Percentiles rank a stretch among this genome's conserved stretches.
These are phyloP conservation scores for Pantherophis guttatus DNA, from an alignment of 2,113 vertebrate species.

Conservation along the genomic window DNA sequence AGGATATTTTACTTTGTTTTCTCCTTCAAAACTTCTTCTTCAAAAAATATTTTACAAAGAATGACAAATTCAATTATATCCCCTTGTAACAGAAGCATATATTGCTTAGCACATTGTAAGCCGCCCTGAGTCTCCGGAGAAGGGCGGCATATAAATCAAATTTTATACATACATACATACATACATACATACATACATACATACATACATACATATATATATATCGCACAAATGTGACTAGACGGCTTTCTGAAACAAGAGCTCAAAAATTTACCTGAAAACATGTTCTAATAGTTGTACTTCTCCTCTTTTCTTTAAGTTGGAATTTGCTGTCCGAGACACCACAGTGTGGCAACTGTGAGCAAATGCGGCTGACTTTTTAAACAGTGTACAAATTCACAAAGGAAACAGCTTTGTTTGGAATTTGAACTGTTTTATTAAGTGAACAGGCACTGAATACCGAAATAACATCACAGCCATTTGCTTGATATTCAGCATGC, in stretches of 20 bases:
- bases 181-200: no score
- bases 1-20: background rate
- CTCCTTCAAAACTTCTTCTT: background rate
- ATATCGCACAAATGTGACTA: slow-evolving; percentile 42
- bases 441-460: slow-evolving; percentile 23
- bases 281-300: slow-evolving; percentile 27
- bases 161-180: no score
- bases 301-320: slow-evolving; percentile 45
- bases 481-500: background rate
- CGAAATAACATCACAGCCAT: slow-evolving; percentile 24
- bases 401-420: slow-evolving; percentile 48
- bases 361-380: slow-evolving; percentile 63
- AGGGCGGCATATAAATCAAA: no score
- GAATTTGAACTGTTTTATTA: slow-evolving; percentile 39
- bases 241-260: slow-evolving; percentile 51
- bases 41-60: background rate
- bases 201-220: background rate
- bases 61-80: slow-evolving; percentile 46
- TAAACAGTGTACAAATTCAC: slow-evolving; percentile 56
- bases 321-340: slow-evolving; percentile 55
- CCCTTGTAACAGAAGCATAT: slow-evolving; percentile 45
- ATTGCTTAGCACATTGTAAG: no score
- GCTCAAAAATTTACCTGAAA: slow-evolving; percentile 48
- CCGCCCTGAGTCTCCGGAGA: no score
- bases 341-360: slow-evolving; percentile 66